These are phyloP conservation scores for Odobenus rosmarus DNA, from an alignment of 2,113 vertebrate species.

Conservation along the genomic window DNA sequence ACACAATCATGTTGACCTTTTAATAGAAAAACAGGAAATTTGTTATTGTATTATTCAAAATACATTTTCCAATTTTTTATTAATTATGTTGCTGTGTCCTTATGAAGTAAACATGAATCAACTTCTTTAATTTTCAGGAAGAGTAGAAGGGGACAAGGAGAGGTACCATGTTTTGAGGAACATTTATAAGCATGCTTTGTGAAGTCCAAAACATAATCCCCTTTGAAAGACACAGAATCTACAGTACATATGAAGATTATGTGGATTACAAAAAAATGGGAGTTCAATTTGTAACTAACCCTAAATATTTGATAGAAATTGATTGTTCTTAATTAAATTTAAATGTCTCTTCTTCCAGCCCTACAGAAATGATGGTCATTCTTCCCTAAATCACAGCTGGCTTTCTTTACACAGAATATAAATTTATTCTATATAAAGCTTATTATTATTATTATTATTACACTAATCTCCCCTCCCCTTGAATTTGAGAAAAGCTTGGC, in stretches of 20 bases:
- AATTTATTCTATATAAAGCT: not conserved
- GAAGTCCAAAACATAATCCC: not conserved
- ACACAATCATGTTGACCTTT: conserved; percentile 98
- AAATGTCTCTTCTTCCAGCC: not conserved
- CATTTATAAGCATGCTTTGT: not conserved
- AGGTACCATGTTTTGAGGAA: not conserved
- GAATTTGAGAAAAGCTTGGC: conserved; percentile 37
- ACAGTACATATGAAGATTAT: not conserved
- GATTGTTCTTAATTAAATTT: not conserved
- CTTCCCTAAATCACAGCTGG: conserved; percentile 18
- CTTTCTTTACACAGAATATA: not conserved
- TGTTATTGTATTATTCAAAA: conserved; percentile 49
- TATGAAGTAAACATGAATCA: not conserved
- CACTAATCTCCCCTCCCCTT: not conserved
- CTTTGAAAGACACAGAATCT: not conserved
- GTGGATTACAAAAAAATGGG: not conserved
- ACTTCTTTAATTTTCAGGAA: not conserved
- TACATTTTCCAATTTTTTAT: not conserved
- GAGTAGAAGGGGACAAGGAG: not conserved
- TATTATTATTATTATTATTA: not conserved
- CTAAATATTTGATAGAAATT: conserved; percentile 26
- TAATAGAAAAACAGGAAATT: conserved; percentile 60
- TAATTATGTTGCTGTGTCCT: not conserved
- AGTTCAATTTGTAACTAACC: not conserved
- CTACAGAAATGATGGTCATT: not conserved